Conservation (phyloP, 2,888 invertebrate genomes). For the Mythimna pallens region DNA sequence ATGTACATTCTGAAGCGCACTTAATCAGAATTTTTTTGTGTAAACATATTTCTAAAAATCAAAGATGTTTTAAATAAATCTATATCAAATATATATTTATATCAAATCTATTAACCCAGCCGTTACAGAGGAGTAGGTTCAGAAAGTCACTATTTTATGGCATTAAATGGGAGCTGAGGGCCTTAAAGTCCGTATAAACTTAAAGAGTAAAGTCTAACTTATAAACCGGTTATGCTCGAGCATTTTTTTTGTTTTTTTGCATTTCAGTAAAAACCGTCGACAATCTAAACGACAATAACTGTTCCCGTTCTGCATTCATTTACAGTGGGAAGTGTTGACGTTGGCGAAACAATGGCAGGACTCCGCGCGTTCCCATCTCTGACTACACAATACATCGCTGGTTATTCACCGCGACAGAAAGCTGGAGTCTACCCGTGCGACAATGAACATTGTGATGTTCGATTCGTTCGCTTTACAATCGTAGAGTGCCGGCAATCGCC, state of each 20-base stretch:
- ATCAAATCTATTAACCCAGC: too few species aligned
- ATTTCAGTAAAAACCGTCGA: slow-evolving; percentile 70
- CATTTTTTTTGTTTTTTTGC: slow-evolving; percentile 73
- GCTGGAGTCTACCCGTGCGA: slow-evolving; percentile 62
- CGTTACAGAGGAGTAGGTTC: too few species aligned
- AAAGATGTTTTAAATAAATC: too few species aligned
- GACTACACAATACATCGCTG: slow-evolving; percentile 75
- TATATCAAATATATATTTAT: too few species aligned
- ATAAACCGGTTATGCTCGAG: slow-evolving; percentile 65
- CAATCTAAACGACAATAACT: slow-evolving; percentile 77
- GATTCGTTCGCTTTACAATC: slow-evolving; percentile 64
- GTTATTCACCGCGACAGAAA: slow-evolving; percentile 67
- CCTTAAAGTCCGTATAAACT: slow-evolving; percentile 48
- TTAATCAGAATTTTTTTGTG: too few species aligned
- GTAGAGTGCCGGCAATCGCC: slow-evolving; percentile 66
- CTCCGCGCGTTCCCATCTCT: slow-evolving; percentile 69
- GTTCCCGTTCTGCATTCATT: slow-evolving; percentile 78
- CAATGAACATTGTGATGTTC: slow-evolving; percentile 71
- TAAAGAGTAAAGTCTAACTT: slow-evolving; percentile 61
- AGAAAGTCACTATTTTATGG: too few species aligned
- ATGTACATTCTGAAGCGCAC: too few species aligned
- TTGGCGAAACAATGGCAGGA: slow-evolving; percentile 77
- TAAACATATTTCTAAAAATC: too few species aligned
- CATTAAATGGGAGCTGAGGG: too few species aligned
- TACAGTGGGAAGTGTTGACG: slow-evolving; percentile 80